Base-by-base conservation (phyloP, 2,888 invertebrate species). In the Clanis bilineata region DNA sequence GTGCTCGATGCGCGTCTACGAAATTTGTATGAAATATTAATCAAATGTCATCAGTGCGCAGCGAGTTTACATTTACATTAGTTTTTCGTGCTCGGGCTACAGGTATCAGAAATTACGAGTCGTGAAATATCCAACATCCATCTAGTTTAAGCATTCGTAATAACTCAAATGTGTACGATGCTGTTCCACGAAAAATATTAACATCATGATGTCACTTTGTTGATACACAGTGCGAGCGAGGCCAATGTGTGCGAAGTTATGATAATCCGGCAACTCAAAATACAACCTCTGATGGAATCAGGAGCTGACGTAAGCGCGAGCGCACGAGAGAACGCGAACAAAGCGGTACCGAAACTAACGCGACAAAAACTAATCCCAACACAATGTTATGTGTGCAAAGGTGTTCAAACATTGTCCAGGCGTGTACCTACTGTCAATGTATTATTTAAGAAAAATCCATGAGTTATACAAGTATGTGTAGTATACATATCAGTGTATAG, bases 141-240 rank as follows among this genome's bases (percentile, higher is more conserved):
- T 39, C 23, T 47, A 47, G 22, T 22, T 10, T 12, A 45, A n/a
- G 12, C 44, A 45, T 45, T 45, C 5, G 12, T n/a, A 45, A 28
- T 43, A 43, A 47, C 18, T 3, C 21, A 55, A 55, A n/a, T 36
- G 21, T 39, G 60, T 15, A 39, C 39, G 65, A 64, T 70, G 65
- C 71, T 76, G 71, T 76, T 77, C 69, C 67, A 71, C 62, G 76
- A 69, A 67, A 68, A 73, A 70, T 51, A 71, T 78, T 72, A 80
- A 73, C 72, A 73, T 68, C 77, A 79, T 89, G 90, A 90, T 89
- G 87, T 90, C 88, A 90, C 81, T 77, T 76, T 79, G 78, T 80
- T 74, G 81, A 83, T 76, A 80, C 83, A 82, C 74, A 66, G 64
- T 66, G 80, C 70, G 82, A 77, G 76, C 83, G 81, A 86, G 88